These are phyloP conservation scores for Zele albiditarsus DNA, from an alignment of 2,888 invertebrate genomes.

Conservation along the genomic window DNA sequence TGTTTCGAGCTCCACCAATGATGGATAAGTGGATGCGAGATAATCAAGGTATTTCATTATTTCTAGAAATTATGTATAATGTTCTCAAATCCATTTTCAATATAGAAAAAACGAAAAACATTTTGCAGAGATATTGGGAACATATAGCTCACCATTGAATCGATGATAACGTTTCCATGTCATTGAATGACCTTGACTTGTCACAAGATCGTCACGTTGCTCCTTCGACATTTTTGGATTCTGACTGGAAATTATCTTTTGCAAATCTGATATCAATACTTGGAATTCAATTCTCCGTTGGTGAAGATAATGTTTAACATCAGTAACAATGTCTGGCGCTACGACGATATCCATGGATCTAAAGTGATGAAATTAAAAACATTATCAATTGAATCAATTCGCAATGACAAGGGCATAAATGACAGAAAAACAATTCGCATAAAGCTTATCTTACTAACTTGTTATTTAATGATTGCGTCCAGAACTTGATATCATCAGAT, in stretches of 20 bases:
- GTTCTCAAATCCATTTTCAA: constrained; percentile 3
- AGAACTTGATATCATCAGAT: constrained; percentile 76
- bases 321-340: constrained; percentile 78
- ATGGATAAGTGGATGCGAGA: constrained; percentile 78
- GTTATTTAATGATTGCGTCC: constrained; percentile 75
- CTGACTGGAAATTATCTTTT: constrained; percentile 82
- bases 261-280: constrained; percentile 81
- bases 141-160: constrained; percentile 73
- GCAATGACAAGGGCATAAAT: too few species aligned
- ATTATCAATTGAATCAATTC: not conserved
- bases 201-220: constrained; percentile 77
- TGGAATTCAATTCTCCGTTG: constrained; percentile 79
- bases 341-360: constrained; percentile 82
- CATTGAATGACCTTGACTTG: constrained; percentile 78
- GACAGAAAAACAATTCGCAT: not conserved
- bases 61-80: constrained; percentile 71
- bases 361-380: not conserved
- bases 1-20: constrained; percentile 80
- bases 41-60: constrained; percentile 82
- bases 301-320: constrained; percentile 77
- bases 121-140: not conserved
- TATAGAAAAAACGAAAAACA: not conserved
- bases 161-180: constrained; percentile 84
- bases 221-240: constrained; percentile 79
- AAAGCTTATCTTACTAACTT: constrained; percentile 54